Conservation (phyloP, 2,888 invertebrate genomes). For the Chloromyia formosa region DNA sequence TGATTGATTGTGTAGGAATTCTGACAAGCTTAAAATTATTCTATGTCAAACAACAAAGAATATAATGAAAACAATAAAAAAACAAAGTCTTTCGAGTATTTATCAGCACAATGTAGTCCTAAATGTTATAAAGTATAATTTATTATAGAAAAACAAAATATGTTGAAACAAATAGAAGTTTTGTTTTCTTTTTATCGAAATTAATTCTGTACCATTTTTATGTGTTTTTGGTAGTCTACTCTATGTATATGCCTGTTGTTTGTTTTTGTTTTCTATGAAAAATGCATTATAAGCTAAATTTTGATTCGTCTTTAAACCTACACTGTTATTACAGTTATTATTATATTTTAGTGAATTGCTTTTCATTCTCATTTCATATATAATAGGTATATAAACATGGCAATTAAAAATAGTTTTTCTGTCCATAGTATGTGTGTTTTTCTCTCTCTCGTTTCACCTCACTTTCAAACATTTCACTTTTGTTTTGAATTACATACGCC, state of each 20-base stretch:
- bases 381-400: conserved; percentile 30
- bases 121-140: not conserved
- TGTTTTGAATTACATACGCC: not conserved
- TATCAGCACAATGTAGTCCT: conserved; percentile 4
- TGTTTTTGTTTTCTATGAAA: conserved; percentile 36
- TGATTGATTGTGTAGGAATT: conserved; percentile 1
- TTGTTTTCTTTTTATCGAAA: not conserved
- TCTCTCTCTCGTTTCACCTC: not conserved
- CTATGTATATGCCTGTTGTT: conserved; percentile 2
- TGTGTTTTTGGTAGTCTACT: conserved; percentile 5
- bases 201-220: not conserved
- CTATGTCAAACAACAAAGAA: no score
- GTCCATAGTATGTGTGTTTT: not conserved
- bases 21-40: not conserved
- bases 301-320: conserved; percentile 40
- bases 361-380: conserved; percentile 32
- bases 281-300: conserved; percentile 42
- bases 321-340: conserved; percentile 31
- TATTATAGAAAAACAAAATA: not conserved
- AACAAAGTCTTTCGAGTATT: conserved; percentile 38
- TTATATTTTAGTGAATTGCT: conserved; percentile 40
- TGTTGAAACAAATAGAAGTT: not conserved
- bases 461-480: not conserved
- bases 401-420: conserved; percentile 41
- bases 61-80: conserved; percentile 6